Percentiles rank a stretch among this genome's conserved stretches.
Conservation (phyloP, 2,113 vertebrate genomes). For the Hippocampus zosterae region DNA sequence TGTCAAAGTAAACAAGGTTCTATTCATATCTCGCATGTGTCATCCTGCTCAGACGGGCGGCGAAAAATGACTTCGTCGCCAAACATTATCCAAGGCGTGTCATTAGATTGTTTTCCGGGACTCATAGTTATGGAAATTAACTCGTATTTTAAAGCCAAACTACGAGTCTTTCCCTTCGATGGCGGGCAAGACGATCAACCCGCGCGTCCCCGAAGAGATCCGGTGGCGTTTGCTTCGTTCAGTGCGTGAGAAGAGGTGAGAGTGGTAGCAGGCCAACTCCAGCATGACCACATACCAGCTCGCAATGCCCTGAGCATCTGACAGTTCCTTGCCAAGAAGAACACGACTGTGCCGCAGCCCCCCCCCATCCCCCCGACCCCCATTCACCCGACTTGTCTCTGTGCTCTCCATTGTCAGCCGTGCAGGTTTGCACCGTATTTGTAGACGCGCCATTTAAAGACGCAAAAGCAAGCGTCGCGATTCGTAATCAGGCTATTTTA, state of each 20-base stretch:
- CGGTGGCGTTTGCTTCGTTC: not conserved
- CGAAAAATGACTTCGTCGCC: not conserved
- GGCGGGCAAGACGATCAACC: too few species aligned
- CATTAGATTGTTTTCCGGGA: too few species aligned
- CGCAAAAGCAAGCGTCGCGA: not conserved
- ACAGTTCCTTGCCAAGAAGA: not conserved
- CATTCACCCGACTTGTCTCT: too few species aligned
- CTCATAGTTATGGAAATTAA: too few species aligned
- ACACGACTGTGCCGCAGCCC: not conserved
- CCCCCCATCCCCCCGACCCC: too few species aligned
- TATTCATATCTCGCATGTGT: slow-evolving; percentile 6
- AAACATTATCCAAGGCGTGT: not conserved
- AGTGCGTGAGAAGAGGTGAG: not conserved
- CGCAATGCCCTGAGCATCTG: not conserved
- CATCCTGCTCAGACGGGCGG: not conserved
- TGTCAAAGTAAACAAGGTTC: not conserved
- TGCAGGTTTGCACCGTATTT: too few species aligned
- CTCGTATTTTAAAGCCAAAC: too few species aligned
- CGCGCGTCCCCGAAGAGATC: too few species aligned
- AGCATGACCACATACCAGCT: not conserved
- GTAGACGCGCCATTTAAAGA: not conserved
- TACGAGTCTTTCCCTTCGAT: too few species aligned
- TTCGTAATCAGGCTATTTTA: not conserved
- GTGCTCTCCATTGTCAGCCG: too few species aligned
- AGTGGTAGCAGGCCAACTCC: not conserved